Evolutionary conservation across 2,797 vertebrate genomes (phyloP).

Genomic region (Microctenopoma lineatum): DNA sequence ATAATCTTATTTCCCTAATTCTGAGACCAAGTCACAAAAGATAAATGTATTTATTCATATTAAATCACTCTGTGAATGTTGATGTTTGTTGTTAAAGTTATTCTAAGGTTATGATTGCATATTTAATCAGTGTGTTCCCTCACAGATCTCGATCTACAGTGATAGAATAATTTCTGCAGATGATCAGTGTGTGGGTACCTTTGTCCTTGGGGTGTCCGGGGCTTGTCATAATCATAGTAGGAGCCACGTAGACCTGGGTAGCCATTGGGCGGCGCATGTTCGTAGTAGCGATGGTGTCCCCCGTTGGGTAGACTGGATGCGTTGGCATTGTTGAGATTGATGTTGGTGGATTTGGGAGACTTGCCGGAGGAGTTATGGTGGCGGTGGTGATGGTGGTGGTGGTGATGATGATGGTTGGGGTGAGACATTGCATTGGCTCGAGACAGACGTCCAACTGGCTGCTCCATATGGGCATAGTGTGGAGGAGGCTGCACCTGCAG

Average conservation of each 20-base stretch:
- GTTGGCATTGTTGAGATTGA: slow-evolving; percentile 99
- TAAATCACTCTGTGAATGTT: neutral
- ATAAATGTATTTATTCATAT: too few relatives aligned
- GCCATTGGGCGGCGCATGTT: slow-evolving; percentile 87
- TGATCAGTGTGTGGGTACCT: slow-evolving; percentile 84
- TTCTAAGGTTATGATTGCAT: neutral
- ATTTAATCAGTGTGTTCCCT: slow-evolving; percentile 1
- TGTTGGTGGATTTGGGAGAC: slow-evolving; percentile 96
- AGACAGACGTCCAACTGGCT: slow-evolving; percentile 83
- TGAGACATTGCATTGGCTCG: slow-evolving; percentile 84
- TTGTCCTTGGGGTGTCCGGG: slow-evolving; percentile 88
- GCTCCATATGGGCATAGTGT: slow-evolving; percentile 91
- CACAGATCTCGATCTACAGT: neutral
- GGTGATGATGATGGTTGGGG: slow-evolving; percentile 80
- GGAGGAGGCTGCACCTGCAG: slow-evolving; percentile 92
- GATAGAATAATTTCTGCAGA: neutral
- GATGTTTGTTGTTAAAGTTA: neutral
- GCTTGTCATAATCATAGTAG: slow-evolving; percentile 88
- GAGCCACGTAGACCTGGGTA: slow-evolving; percentile 80
- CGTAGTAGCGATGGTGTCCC: slow-evolving; percentile 87
- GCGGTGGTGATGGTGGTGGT: slow-evolving; percentile 91
- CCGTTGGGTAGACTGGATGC: slow-evolving; percentile 92
- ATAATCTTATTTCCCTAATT: too few relatives aligned
- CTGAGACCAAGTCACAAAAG: too few relatives aligned
- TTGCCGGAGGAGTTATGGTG: slow-evolving; percentile 92